These are phyloP conservation scores for Rhadinocentrus ornatus DNA, from an alignment of 2,797 vertebrate genomes.

Conservation along the genomic window DNA sequence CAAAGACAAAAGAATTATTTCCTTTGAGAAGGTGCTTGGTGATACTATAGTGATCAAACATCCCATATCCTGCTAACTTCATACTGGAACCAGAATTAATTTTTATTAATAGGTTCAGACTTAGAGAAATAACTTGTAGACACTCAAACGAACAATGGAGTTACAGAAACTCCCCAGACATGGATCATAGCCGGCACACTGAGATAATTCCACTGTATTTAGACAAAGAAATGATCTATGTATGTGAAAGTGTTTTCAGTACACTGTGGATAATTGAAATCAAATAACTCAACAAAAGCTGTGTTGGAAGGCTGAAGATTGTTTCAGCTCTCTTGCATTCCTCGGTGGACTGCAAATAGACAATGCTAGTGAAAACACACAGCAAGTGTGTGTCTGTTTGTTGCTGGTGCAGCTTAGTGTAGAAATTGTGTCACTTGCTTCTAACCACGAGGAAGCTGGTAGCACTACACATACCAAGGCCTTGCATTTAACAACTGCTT, in stretches of 20 bases:
- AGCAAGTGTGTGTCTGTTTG: neutral
- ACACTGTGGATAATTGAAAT: neutral
- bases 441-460: slow-evolving; percentile 15
- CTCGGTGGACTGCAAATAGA: neutral
- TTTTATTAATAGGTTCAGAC: neutral
- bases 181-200: neutral
- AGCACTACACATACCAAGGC: slow-evolving; percentile 16
- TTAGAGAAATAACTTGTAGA: neutral
- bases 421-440: neutral
- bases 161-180: slow-evolving; percentile 12
- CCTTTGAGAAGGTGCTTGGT: neutral
- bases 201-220: slow-evolving; percentile 20
- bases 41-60: neutral
- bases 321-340: neutral
- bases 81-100: neutral
- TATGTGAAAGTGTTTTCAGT: slow-evolving; percentile 4
- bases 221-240: slow-evolving; percentile 1
- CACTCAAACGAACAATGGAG: neutral
- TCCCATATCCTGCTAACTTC: neutral
- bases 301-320: neutral
- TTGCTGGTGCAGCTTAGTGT: neutral
- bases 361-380: neutral
- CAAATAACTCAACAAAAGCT: slow-evolving; percentile 15
- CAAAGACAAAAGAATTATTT: neutral
- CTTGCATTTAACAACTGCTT: slow-evolving; percentile 18